A percentile compares a stretch with the other conserved stretches of the same genome.
phyloP scores from a whole-genome alignment of 92 coral and sea anemone genomes.

The Virgularia gustaviana region DNA sequence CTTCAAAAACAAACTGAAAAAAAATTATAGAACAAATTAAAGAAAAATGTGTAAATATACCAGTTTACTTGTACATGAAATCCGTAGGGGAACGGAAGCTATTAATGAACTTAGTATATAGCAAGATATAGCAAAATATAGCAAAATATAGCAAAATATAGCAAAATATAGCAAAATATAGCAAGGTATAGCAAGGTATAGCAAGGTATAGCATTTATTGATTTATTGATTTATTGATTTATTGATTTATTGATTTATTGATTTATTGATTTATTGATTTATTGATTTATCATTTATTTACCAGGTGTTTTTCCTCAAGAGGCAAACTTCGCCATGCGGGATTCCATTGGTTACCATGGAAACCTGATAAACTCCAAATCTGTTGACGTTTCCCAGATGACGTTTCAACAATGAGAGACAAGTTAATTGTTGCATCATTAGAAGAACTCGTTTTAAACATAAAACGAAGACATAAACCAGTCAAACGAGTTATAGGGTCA shows the following conservation, averaged over 20 bases:
- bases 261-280: no score
- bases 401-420: conserved; percentile 2
- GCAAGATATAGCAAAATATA: no score
- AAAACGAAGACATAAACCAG: conserved; percentile 9
- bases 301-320: neutral
- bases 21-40: neutral
- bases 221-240: no score
- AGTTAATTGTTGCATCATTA: neutral
- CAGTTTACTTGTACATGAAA: no score
- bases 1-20: conserved; percentile 25
- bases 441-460: conserved; percentile 9
- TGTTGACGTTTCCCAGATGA: neutral
- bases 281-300: no score
- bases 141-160: no score
- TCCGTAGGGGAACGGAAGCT: no score
- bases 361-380: conserved; percentile 4
- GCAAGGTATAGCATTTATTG: neutral
- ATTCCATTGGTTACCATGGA: conserved; percentile 10
- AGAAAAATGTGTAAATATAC: no score
- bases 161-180: no score
- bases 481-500: neutral
- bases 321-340: conserved; percentile 1
- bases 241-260: no score
- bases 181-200: no score
- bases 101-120: no score